phyloP scores from a whole-genome alignment of 2,113 vertebrate species.

The Epinephelus fuscoguttatus region DNA sequence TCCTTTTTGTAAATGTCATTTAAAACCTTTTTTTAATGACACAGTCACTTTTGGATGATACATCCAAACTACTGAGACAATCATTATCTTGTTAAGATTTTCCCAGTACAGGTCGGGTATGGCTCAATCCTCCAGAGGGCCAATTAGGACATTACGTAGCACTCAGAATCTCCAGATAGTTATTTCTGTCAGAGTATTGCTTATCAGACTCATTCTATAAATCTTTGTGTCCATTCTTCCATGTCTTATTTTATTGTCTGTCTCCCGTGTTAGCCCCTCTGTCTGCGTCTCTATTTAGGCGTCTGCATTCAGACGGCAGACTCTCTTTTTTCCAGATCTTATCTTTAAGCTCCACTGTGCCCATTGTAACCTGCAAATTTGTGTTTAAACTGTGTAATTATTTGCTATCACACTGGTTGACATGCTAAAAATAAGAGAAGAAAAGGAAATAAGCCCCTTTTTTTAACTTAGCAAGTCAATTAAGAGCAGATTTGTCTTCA shows the following conservation, averaged over 20 bases:
- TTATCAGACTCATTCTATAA: slow-evolving; percentile 65
- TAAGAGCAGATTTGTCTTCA: slow-evolving; percentile 50
- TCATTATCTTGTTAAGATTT: slow-evolving; percentile 67
- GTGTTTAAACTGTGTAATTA: slow-evolving; percentile 26
- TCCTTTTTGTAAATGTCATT: slow-evolving; percentile 37
- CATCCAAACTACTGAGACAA: slow-evolving; percentile 56
- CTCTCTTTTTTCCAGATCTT: slow-evolving; percentile 3
- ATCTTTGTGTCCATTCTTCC: slow-evolving; percentile 51
- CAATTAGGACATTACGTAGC: slow-evolving; percentile 77
- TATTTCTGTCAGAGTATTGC: slow-evolving; percentile 56
- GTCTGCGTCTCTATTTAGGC: slow-evolving; percentile 45
- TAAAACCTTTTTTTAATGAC: slow-evolving; percentile 56
- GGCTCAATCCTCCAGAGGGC: slow-evolving; percentile 68
- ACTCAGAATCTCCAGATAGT: slow-evolving; percentile 58
- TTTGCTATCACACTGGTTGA: slow-evolving; percentile 18
- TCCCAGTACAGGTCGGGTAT: slow-evolving; percentile 52
- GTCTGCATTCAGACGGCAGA: slow-evolving; percentile 33
- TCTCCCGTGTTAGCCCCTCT: slow-evolving; percentile 14
- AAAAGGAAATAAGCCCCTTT: background rate
- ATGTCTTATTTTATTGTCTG: slow-evolving; percentile 49
- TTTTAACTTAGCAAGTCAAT: slow-evolving; percentile 36
- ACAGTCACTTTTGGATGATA: slow-evolving; percentile 51
- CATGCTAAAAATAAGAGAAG: background rate
- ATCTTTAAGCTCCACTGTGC: slow-evolving; percentile 41
- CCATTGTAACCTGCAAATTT: slow-evolving; percentile 5